Evolutionary conservation across 23 tunicate genomes (phyloP), one percentile per base, ranked within the genome.

Genomic region (Clavelina lepadiformis): DNA sequence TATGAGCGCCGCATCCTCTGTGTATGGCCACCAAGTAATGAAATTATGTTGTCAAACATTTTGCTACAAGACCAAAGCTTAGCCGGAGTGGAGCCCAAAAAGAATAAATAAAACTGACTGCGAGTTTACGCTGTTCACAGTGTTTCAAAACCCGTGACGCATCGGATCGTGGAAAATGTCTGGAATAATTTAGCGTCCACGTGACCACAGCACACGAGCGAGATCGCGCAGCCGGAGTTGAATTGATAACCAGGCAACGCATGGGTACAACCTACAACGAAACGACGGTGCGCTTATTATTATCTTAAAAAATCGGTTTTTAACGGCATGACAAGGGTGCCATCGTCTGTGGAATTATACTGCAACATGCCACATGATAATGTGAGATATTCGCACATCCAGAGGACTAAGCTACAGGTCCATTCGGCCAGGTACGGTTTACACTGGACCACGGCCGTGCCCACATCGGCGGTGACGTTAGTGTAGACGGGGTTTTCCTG

Each of bases 391-490:
- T 75, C 76, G 65, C 92, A 83, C 53, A 83, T 32, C 72, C 82
- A 68, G 23, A 68, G 23, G 44, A 75, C 92, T 4, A 75, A 33
- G 45, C 22, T 35, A 57, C 92, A 83, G 7, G 64, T 75, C 61
- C 69, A 68, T 1, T 35, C 33, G 25, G 70, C 46, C 31, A 83
- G 56, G 31, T 44, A 68, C 13, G 82, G 77, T 31, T 75, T 75
- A 66, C 92, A 83, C 36, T 61, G 76, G 27, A 83, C 35, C 46
- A 68, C 34, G 20, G 92, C 92, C 0, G 82, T 68, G 3, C 92
- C 92, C 5, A 83, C 92, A 38, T 83, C 92, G 1, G 77, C 82
- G 7, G 92, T 83, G 19, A 83, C 75, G 72, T 83, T 83, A 3
- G 92, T 83, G 66, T 56, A 83, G 5, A 68, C 21, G 13, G 77